A percentile compares a stretch with the other conserved stretches of the same genome.
These are phyloP conservation scores for Drosophila kurseongensis DNA, from an alignment of 1,140 invertebrate genomes.

Conservation along the genomic window DNA sequence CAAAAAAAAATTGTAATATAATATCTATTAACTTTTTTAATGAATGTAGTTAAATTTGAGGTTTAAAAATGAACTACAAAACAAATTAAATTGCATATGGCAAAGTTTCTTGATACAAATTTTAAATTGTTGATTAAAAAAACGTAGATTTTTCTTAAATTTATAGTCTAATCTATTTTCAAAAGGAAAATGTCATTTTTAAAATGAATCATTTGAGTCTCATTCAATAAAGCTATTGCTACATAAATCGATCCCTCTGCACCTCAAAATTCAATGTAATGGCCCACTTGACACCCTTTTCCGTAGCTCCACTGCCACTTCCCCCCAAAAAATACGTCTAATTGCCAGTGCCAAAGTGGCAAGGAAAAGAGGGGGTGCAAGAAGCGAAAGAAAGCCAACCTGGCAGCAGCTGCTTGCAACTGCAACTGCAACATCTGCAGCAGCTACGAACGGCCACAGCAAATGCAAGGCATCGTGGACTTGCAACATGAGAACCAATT, in stretches of 20 bases:
- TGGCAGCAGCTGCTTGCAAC: conserved; percentile 48
- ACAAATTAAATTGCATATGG: no score
- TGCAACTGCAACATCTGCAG: conserved; percentile 20
- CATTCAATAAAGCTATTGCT: background rate
- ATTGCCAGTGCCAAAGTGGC: conserved; percentile 78
- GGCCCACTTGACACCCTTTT: conserved; percentile 30
- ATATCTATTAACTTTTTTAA: no score
- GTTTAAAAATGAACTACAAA: no score
- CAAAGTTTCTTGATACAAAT: no score
- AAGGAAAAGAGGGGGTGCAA: conserved; percentile 36
- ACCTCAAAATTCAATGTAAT: conserved; percentile 13
- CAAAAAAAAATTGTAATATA: no score
- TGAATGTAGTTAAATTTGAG: no score
- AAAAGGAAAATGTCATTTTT: no score
- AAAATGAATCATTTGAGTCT: background rate
- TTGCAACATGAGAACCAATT: conserved; percentile 81
- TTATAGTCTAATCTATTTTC: no score
- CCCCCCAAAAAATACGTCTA: conserved; percentile 63
- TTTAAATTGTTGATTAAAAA: no score
- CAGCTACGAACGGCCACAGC: conserved; percentile 14
- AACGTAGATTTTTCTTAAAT: no score
- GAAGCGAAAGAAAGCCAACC: conserved; percentile 22
- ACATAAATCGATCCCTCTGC: conserved; percentile 4
- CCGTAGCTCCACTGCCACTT: background rate
- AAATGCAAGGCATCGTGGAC: conserved; percentile 21